Evolutionary conservation across 2,113 vertebrate species (phyloP).

Genomic region (Opisthocomus hoazin): DNA sequence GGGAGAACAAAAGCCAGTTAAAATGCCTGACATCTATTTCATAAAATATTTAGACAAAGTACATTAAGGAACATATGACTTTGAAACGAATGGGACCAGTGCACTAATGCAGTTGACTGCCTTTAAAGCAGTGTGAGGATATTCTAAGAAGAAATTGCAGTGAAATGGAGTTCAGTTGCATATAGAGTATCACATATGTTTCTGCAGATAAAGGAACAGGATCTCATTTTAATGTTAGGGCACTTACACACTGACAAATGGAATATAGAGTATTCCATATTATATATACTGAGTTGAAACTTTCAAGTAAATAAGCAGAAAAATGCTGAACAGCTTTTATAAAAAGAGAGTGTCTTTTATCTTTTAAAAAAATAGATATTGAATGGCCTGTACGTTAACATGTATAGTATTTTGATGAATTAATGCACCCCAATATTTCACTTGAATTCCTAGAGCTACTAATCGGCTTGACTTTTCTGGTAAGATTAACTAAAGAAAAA

Average conservation of each 20-base stretch:
- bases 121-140: not conserved
- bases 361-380: not conserved
- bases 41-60: slow-evolving; percentile 60
- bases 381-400: not conserved
- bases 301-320: not conserved
- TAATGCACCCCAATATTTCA: not conserved
- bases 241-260: not conserved
- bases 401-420: not conserved
- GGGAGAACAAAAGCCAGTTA: slow-evolving; percentile 7
- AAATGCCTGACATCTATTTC: slow-evolving; percentile 28
- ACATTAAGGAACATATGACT: slow-evolving; percentile 38
- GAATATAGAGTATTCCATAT: not conserved
- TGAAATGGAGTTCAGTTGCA: not conserved
- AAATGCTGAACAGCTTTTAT: not conserved
- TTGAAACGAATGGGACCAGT: not conserved
- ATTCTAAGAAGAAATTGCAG: not conserved
- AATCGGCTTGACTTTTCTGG: not conserved
- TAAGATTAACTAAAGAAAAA: not conserved
- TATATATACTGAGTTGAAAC: not conserved
- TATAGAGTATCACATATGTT: not conserved
- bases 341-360: not conserved
- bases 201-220: not conserved
- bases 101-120: not conserved
- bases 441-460: not conserved
- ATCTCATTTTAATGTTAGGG: not conserved